Evolutionary conservation across 2,797 vertebrate genomes (phyloP).

Genomic region (Paratrypauchen microcephalus): DNA sequence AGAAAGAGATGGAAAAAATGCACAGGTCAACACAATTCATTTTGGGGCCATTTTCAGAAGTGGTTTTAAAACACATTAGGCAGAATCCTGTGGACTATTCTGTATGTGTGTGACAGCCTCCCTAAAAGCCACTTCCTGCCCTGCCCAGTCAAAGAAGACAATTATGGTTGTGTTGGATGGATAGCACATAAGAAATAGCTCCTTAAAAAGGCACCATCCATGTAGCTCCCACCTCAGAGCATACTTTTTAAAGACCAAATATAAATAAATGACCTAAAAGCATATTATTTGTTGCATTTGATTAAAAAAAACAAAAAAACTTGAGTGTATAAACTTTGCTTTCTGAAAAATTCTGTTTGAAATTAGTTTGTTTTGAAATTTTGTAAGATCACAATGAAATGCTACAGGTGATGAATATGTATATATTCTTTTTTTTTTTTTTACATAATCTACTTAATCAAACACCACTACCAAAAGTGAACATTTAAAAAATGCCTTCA

Average conservation of each 20-base stretch:
- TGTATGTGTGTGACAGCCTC: slow-evolving; percentile 39
- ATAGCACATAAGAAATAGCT: slow-evolving; percentile 52
- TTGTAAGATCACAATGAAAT: too few species aligned
- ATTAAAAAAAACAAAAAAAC: neutral
- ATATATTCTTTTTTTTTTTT: too few species aligned
- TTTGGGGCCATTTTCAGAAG: slow-evolving; percentile 14
- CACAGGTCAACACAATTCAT: slow-evolving; percentile 2
- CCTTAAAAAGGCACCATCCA: slow-evolving; percentile 69
- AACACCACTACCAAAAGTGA: neutral
- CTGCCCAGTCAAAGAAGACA: slow-evolving; percentile 74
- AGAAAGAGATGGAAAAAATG: slow-evolving; percentile 23
- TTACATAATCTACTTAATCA: neutral
- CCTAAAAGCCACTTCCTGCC: slow-evolving; percentile 76
- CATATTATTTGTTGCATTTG: slow-evolving; percentile 17
- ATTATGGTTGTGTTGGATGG: slow-evolving; percentile 65
- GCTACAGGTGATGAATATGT: too few species aligned
- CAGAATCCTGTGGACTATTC: slow-evolving; percentile 19
- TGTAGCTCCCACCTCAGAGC: slow-evolving; percentile 56
- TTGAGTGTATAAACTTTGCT: too few species aligned
- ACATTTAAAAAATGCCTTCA: neutral
- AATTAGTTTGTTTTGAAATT: too few species aligned
- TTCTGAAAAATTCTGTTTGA: too few species aligned
- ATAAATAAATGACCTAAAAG: slow-evolving; percentile 29
- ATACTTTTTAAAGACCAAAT: slow-evolving; percentile 57
- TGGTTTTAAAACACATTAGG: slow-evolving; percentile 30